A percentile compares a stretch with the other conserved stretches of the same genome.
phyloP scores from a whole-genome alignment of 2,797 vertebrate genomes.

The Zalophus californianus region DNA sequence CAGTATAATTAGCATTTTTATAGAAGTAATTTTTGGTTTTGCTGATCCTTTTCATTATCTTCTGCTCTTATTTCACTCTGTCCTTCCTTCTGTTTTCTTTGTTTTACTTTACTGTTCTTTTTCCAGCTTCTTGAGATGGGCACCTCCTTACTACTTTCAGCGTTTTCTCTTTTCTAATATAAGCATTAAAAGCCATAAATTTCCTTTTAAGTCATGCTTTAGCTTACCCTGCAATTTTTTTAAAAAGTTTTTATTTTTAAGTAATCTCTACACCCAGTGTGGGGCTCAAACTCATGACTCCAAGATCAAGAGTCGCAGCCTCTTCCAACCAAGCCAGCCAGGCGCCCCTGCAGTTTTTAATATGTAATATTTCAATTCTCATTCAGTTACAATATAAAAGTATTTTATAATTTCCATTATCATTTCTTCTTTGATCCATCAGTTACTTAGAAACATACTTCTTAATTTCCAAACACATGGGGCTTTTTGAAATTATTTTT shows the following conservation, averaged over 20 bases:
- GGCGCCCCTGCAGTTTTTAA: neutral
- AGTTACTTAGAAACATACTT: constrained; percentile 11
- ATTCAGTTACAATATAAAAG: neutral
- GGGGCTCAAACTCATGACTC: neutral
- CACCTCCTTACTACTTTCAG: neutral
- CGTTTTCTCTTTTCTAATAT: neutral
- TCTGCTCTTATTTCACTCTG: neutral
- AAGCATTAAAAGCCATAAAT: neutral
- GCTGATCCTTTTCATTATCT: neutral
- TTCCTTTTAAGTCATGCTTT: neutral
- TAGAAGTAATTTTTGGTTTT: neutral
- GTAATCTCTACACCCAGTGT: neutral
- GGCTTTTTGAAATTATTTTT: constrained; percentile 35
- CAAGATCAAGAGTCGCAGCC: neutral
- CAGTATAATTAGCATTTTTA: neutral
- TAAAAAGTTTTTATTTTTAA: neutral
- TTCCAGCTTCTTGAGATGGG: neutral
- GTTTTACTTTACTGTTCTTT: neutral
- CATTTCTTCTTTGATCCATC: neutral
- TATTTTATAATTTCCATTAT: neutral
- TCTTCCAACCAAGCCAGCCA: neutral
- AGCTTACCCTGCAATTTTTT: neutral
- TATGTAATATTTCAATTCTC: neutral
- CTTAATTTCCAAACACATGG: neutral
- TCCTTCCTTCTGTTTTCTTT: neutral